Conservation (phyloP, 2,797 vertebrate species). For the Xerus rutilus region DNA sequence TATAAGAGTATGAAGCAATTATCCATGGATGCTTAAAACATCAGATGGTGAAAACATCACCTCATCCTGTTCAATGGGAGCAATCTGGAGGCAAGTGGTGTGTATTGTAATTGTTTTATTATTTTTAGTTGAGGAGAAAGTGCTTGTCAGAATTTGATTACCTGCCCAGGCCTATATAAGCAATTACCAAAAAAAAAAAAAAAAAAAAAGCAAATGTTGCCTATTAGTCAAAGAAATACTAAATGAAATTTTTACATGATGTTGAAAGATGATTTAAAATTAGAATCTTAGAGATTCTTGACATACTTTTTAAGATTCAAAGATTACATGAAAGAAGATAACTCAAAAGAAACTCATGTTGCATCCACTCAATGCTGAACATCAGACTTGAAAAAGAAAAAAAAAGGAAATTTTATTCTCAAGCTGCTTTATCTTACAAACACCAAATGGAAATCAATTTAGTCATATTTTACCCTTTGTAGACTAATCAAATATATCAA, state of each 20-base stretch:
- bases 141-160: slow-evolving; percentile 63
- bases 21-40: slow-evolving; percentile 80
- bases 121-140: slow-evolving; percentile 71
- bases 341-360: not conserved
- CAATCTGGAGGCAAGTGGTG: slow-evolving; percentile 67
- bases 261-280: slow-evolving; percentile 67
- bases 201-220: slow-evolving; percentile 26
- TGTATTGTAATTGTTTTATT: slow-evolving; percentile 76
- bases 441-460: slow-evolving; percentile 15
- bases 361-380: slow-evolving; percentile 49
- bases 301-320: slow-evolving; percentile 76
- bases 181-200: not conserved
- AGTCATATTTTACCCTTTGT: slow-evolving; percentile 15
- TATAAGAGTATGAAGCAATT: slow-evolving; percentile 82
- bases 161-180: not conserved
- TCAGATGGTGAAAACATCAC: slow-evolving; percentile 80
- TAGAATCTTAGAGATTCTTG: slow-evolving; percentile 62
- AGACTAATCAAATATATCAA: not conserved
- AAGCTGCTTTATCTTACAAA: slow-evolving; percentile 58
- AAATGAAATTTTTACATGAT: slow-evolving; percentile 24
- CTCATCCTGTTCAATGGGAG: slow-evolving; percentile 72
- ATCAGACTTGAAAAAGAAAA: slow-evolving; percentile 29
- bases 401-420: slow-evolving; percentile 56
- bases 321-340: slow-evolving; percentile 44
- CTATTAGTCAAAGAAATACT: slow-evolving; percentile 55